phyloP scores from a whole-genome alignment of 2,797 vertebrate genomes.

The Peromyscus nudipes region DNA sequence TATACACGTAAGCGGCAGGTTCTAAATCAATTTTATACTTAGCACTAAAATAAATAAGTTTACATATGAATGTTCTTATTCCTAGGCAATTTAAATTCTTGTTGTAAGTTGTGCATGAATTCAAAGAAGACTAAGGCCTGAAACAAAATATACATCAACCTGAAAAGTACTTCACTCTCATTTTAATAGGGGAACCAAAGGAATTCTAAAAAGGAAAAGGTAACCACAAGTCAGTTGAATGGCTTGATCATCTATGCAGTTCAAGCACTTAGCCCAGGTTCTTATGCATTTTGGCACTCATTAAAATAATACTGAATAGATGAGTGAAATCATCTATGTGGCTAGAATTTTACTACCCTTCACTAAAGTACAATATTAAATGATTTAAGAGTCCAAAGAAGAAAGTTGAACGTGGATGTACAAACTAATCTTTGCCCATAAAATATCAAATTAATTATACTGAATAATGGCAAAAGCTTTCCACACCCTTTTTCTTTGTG shows the following conservation, averaged over 20 bases:
- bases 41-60: conserved; percentile 84
- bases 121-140: conserved; percentile 73
- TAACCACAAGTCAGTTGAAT: conserved; percentile 63
- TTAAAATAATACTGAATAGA: conserved; percentile 1
- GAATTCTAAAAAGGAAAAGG: conserved; percentile 50
- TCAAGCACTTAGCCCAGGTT: not conserved
- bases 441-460: not conserved
- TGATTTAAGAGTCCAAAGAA: not conserved
- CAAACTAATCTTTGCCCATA: conserved; percentile 16
- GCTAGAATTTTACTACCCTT: not conserved
- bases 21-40: conserved; percentile 83
- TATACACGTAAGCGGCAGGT: conserved; percentile 75
- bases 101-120: conserved; percentile 80
- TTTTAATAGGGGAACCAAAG: conserved; percentile 67
- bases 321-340: not conserved
- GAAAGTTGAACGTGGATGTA: not conserved
- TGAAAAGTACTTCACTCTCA: conserved; percentile 70
- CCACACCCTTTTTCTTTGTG: not conserved
- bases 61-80: conserved; percentile 82
- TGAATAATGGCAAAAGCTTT: not conserved
- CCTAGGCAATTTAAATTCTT: conserved; percentile 82
- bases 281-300: not conserved
- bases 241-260: conserved; percentile 3
- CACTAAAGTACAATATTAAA: conserved; percentile 4
- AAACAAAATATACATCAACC: conserved; percentile 79